phyloP scores from a whole-genome alignment of 2,888 invertebrate species.

The Leptothorax acervorum region DNA sequence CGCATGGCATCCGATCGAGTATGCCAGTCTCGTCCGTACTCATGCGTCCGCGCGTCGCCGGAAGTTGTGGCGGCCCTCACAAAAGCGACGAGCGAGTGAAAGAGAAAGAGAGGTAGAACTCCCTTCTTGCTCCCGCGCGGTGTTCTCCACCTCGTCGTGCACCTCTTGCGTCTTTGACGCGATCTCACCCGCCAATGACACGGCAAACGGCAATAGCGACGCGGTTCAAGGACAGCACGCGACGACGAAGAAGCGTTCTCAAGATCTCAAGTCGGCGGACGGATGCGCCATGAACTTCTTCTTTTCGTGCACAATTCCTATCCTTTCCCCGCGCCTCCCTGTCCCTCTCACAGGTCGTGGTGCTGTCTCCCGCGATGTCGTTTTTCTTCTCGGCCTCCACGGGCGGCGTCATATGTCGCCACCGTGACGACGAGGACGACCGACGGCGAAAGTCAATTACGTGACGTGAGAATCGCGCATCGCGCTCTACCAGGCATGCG shows the following conservation, averaged over 20 bases:
- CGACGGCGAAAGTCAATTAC: slow-evolving; percentile 67
- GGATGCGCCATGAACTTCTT: slow-evolving; percentile 48
- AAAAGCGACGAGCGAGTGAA: slow-evolving; percentile 62
- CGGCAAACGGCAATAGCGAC: slow-evolving; percentile 56
- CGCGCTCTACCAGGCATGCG: background rate
- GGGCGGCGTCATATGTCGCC: slow-evolving; percentile 21
- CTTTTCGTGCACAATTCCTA: slow-evolving; percentile 30
- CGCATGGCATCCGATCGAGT: slow-evolving; percentile 55
- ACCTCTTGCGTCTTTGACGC: slow-evolving; percentile 51
- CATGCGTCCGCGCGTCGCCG: slow-evolving; percentile 71
- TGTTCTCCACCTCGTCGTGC: slow-evolving; percentile 29
- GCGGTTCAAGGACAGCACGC: slow-evolving; percentile 70
- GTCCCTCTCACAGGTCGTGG: background rate
- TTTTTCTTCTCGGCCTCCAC: background rate
- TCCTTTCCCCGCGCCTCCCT: background rate
- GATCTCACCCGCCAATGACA: slow-evolving; percentile 63
- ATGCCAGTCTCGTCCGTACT: slow-evolving; percentile 70
- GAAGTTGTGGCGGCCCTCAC: slow-evolving; percentile 72
- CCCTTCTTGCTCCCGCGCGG: slow-evolving; percentile 36
- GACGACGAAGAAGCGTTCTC: slow-evolving; percentile 37
- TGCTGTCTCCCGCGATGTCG: slow-evolving; percentile 19
- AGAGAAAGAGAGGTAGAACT: background rate
- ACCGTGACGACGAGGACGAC: slow-evolving; percentile 33
- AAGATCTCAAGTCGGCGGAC: slow-evolving; percentile 18
- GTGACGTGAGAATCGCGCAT: slow-evolving; percentile 29